These are phyloP conservation scores for Drosophila sucinea DNA, from an alignment of 1,140 invertebrate species.

Conservation along the genomic window DNA sequence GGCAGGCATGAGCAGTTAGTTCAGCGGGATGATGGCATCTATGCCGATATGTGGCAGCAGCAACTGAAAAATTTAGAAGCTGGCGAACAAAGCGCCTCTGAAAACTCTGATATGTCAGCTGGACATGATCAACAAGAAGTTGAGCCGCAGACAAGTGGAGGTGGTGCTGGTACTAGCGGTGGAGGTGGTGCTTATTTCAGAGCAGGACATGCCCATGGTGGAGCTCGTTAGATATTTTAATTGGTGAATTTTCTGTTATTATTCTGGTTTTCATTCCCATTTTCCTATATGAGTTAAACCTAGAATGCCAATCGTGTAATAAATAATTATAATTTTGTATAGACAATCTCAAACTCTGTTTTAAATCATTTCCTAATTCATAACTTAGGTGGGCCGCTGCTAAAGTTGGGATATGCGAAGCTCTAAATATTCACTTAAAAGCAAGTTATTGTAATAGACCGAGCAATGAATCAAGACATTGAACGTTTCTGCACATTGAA, in stretches of 20 bases:
- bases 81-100: constrained; percentile 41
- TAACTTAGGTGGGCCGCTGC: too few relatives aligned
- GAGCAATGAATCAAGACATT: too few relatives aligned
- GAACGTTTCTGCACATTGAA: too few relatives aligned
- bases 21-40: constrained; percentile 86
- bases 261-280: constrained; percentile 53
- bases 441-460: too few relatives aligned
- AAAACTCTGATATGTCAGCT: constrained; percentile 22
- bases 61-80: constrained; percentile 87
- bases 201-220: constrained; percentile 68
- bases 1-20: constrained; percentile 94
- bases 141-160: constrained; percentile 4
- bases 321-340: constrained; percentile 30
- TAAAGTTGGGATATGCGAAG: too few relatives aligned
- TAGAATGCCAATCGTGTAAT: constrained; percentile 40
- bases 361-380: background rate
- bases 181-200: constrained; percentile 41
- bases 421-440: too few relatives aligned
- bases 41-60: constrained; percentile 95
- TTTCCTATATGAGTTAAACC: constrained; percentile 46
- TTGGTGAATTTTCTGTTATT: constrained; percentile 46
- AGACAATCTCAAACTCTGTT: constrained; percentile 8
- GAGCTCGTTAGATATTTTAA: constrained; percentile 43
- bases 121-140: constrained; percentile 21
- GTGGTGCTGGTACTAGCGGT: constrained; percentile 21